Base-by-base conservation (phyloP, 2,888 invertebrate genomes). In the Nezara viridula region DNA sequence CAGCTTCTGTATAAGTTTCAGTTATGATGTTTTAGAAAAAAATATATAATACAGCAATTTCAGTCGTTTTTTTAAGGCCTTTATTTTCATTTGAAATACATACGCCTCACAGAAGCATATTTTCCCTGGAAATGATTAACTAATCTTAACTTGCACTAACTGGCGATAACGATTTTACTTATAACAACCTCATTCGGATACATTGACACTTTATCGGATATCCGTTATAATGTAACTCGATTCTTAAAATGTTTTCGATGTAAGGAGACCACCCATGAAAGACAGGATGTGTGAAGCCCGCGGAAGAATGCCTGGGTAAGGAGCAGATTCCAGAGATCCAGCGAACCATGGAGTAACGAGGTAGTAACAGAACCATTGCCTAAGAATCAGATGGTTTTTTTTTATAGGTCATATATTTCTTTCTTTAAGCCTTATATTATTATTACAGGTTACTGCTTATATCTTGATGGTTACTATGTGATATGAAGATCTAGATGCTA, bases 221-320 rank as follows among this genome's bases (percentile, higher is more conserved):
- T 73, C 66, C 66, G 66, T 73, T 73, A 2, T 73, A 37, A 73
- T 21, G 66, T 73, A 37, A 73, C 37, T 73, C 66, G 37, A 73
- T 73, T 14, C 66, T 73, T 73, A 2, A 73, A 73, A 73, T 37
- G 32, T 73, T 37, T 73, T 73, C 66, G 66, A 73, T 73, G 37
- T 73, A 73, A 73, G 66, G 19, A 37, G 66, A 73, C 66, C 66
- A 73, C 66, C 66, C 19, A 73, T 5, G 44, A 44, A 7, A 44
- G 12, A 12, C 81, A 81, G 81, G 81, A 81, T 81, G 44, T 81
- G 44, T 44, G 81, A 81, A 81, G 81, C 81, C 81, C n/a, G n/a
- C n/a, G n/a, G 44, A 81, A 47, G 81, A 81, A 81, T 81, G 81
- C 81, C 16, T n/a, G 44, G 44, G 81, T n/a, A n/a, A 47, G 81